Evolutionary conservation across 2,113 vertebrate genomes (phyloP).

Genomic region (Hippolais icterina): DNA sequence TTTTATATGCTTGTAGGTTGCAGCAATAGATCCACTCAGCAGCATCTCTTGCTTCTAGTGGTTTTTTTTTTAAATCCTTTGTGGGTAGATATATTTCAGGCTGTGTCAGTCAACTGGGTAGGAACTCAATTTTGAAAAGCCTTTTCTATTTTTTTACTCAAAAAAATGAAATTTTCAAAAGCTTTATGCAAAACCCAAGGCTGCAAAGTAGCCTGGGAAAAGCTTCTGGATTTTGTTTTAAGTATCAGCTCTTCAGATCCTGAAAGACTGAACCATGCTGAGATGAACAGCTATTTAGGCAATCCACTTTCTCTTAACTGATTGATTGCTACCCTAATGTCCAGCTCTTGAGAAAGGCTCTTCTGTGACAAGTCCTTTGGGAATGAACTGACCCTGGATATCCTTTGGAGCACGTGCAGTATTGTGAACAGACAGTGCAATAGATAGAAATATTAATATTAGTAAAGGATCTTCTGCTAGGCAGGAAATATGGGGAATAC

Average conservation of each 20-base stretch:
- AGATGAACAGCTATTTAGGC: neutral
- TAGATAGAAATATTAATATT: neutral
- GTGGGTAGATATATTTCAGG: neutral
- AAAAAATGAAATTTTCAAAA: neutral
- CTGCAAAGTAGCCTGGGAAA: neutral
- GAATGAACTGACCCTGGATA: neutral
- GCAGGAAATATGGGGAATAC: neutral
- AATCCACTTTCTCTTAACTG: neutral
- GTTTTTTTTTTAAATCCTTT: neutral
- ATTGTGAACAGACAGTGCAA: neutral
- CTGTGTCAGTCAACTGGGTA: neutral
- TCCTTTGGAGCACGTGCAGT: neutral
- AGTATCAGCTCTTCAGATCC: neutral
- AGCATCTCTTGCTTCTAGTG: neutral
- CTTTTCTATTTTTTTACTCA: neutral
- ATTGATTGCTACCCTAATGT: neutral
- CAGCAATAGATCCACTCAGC: neutral
- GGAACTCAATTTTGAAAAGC: neutral
- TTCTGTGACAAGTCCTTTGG: neutral
- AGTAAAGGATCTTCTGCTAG: neutral
- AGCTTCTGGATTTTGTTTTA: neutral
- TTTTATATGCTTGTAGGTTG: neutral
- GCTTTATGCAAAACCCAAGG: neutral
- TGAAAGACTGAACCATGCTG: neutral
- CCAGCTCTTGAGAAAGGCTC: neutral